Conservation (phyloP, 2,888 invertebrate genomes). For the Mythimna impura region DNA sequence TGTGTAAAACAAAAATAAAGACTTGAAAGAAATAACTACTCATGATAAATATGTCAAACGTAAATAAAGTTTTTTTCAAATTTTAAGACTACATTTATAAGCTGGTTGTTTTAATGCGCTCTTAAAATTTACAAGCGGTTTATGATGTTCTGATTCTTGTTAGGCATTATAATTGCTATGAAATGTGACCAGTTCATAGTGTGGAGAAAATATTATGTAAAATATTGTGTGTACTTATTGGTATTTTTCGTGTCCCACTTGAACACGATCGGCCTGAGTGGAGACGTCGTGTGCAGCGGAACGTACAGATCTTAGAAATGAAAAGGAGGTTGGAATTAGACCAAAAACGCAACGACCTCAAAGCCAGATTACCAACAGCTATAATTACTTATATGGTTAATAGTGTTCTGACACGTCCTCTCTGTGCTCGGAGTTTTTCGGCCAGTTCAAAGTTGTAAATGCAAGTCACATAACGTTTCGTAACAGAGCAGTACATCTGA, state of each 20-base stretch:
- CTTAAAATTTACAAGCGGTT: slow-evolving; percentile 44
- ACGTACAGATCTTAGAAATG: too few relatives aligned
- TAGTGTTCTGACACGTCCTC: too few relatives aligned
- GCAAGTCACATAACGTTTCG: too few relatives aligned
- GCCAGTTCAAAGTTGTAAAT: too few relatives aligned
- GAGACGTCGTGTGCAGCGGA: too few relatives aligned
- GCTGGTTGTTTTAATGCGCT: slow-evolving; percentile 34
- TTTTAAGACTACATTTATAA: slow-evolving; percentile 27
- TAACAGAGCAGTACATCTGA: too few relatives aligned
- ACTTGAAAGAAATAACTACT: slow-evolving; percentile 55
- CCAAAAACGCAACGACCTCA: too few relatives aligned
- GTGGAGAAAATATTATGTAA: background rate
- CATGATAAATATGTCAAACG: slow-evolving; percentile 64
- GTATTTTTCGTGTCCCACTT: background rate
- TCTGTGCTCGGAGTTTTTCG: too few relatives aligned
- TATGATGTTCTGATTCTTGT: slow-evolving; percentile 41
- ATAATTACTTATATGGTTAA: too few relatives aligned
- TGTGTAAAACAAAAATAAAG: slow-evolving; percentile 63
- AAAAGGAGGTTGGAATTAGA: too few relatives aligned
- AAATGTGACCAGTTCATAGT: slow-evolving; percentile 3
- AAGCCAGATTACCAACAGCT: too few relatives aligned
- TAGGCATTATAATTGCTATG: slow-evolving; percentile 28
- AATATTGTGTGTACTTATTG: background rate
- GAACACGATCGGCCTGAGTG: too few relatives aligned
- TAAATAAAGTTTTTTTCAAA: slow-evolving; percentile 33